phyloP scores from a whole-genome alignment of 1,140 invertebrate species.

The Telenomus remus region DNA sequence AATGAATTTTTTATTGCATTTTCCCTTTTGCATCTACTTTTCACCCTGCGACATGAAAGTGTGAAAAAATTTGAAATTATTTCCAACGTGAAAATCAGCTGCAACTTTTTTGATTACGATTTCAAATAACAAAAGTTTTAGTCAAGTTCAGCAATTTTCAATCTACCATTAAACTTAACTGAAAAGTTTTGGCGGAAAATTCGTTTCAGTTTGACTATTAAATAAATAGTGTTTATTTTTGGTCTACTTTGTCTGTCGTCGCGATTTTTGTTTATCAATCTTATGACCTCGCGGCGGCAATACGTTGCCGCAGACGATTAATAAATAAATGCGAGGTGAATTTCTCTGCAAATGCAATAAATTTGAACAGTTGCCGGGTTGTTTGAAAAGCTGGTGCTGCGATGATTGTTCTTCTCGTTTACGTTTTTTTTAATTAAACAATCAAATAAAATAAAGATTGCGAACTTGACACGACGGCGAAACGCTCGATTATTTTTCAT shows the following conservation, averaged over 20 bases:
- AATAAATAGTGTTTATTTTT: slow-evolving; percentile 54
- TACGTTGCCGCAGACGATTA: slow-evolving; percentile 61
- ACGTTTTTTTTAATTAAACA: slow-evolving; percentile 39
- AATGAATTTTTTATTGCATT: slow-evolving; percentile 18
- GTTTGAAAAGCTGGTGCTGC: slow-evolving; percentile 60
- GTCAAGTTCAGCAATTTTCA: too few relatives aligned
- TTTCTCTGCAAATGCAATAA: slow-evolving; percentile 55
- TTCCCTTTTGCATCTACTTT: slow-evolving; percentile 4
- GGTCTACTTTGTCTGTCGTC: slow-evolving; percentile 53
- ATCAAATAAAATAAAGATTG: slow-evolving; percentile 50
- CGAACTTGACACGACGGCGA: slow-evolving; percentile 19
- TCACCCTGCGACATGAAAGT: neutral
- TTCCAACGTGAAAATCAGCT: too few relatives aligned
- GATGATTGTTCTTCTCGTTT: slow-evolving; percentile 43
- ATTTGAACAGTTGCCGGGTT: slow-evolving; percentile 63
- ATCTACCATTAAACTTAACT: too few relatives aligned
- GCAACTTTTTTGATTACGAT: too few relatives aligned
- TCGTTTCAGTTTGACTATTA: too few relatives aligned
- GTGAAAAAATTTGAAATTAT: neutral
- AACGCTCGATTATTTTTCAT: too few relatives aligned
- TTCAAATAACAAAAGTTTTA: too few relatives aligned
- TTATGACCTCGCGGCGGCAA: slow-evolving; percentile 48
- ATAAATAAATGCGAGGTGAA: slow-evolving; percentile 62
- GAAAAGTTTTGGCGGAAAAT: too few relatives aligned
- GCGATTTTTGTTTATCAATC: slow-evolving; percentile 57